Evolutionary conservation across 2,888 invertebrate genomes (phyloP).

Genomic region (Onthophagus sagittarius): DNA sequence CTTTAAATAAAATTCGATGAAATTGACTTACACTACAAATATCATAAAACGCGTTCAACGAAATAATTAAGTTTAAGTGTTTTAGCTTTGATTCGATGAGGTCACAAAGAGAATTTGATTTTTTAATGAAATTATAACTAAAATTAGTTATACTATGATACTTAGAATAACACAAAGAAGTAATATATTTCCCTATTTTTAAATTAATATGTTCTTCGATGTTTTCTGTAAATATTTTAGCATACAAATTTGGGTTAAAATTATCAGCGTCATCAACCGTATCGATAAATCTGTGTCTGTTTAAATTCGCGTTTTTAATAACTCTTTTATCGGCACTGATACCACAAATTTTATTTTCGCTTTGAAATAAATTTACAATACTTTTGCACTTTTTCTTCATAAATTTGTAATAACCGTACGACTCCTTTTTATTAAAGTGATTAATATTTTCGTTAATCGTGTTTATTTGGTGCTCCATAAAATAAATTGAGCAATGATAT

Average conservation of each 20-base stretch:
- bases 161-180: slow-evolving; percentile 21
- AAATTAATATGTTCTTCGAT: slow-evolving; percentile 6
- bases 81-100: slow-evolving; percentile 3
- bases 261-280: neutral
- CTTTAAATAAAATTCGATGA: slow-evolving; percentile 34
- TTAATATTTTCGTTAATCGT: slow-evolving; percentile 66
- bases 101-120: slow-evolving; percentile 11
- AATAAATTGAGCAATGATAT: slow-evolving; percentile 60
- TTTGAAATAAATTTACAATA: slow-evolving; percentile 58
- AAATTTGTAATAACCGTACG: slow-evolving; percentile 25
- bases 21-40: slow-evolving; percentile 32
- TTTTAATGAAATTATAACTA: slow-evolving; percentile 24
- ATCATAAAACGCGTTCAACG: slow-evolving; percentile 31
- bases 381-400: slow-evolving; percentile 36
- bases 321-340: slow-evolving; percentile 51
- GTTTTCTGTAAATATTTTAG: neutral
- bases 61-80: slow-evolving; percentile 29
- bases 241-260: neutral
- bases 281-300: neutral
- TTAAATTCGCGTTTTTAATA: slow-evolving; percentile 15
- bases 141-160: slow-evolving; percentile 18
- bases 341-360: slow-evolving; percentile 55
- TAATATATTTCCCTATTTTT: slow-evolving; percentile 24
- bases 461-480: slow-evolving; percentile 63
- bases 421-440: slow-evolving; percentile 51